Percentiles rank a stretch among this genome's conserved stretches.
These are phyloP conservation scores for Mus spretus DNA, from an alignment of 2,797 vertebrate genomes.

Conservation along the genomic window DNA sequence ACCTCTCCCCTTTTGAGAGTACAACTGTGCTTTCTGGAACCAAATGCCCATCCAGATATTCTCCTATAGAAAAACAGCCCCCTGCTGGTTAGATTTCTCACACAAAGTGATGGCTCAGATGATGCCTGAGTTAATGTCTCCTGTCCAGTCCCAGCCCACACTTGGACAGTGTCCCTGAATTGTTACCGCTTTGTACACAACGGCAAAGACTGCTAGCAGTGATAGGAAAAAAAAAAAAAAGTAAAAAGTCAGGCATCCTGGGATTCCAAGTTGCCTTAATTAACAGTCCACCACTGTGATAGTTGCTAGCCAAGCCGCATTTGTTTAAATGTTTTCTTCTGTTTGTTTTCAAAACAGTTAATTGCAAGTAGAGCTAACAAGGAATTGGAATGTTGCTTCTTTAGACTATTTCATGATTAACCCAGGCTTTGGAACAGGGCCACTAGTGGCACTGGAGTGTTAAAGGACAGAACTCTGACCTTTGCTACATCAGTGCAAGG, in stretches of 20 bases:
- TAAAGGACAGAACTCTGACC: constrained; percentile 62
- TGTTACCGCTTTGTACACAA: constrained; percentile 26
- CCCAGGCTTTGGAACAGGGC: constrained; percentile 25
- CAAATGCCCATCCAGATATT: neutral
- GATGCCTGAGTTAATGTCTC: neutral
- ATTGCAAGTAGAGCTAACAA: constrained; percentile 75
- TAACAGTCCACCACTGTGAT: constrained; percentile 67
- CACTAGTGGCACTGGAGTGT: constrained; percentile 47
- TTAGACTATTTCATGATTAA: constrained; percentile 25
- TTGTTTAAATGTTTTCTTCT: constrained; percentile 81
- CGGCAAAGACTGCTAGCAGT: neutral
- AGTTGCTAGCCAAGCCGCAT: constrained; percentile 74
- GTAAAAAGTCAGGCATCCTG: constrained; percentile 65
- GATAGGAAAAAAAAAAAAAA: neutral
- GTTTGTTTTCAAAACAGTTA: constrained; percentile 81
- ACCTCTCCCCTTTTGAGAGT: neutral
- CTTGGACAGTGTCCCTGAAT: neutral
- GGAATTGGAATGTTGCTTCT: constrained; percentile 66
- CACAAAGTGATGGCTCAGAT: neutral
- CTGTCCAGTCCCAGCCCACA: neutral
- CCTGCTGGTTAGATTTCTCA: neutral
- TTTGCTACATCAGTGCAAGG: constrained; percentile 66
- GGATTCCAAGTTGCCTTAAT: constrained; percentile 70
- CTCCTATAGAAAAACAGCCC: constrained; percentile 27
- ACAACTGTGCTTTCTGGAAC: constrained; percentile 14